Evolutionary conservation across 1,140 invertebrate genomes (phyloP), one percentile per base, ranked within the genome.

Genomic region (Hyles euphorbiae): DNA sequence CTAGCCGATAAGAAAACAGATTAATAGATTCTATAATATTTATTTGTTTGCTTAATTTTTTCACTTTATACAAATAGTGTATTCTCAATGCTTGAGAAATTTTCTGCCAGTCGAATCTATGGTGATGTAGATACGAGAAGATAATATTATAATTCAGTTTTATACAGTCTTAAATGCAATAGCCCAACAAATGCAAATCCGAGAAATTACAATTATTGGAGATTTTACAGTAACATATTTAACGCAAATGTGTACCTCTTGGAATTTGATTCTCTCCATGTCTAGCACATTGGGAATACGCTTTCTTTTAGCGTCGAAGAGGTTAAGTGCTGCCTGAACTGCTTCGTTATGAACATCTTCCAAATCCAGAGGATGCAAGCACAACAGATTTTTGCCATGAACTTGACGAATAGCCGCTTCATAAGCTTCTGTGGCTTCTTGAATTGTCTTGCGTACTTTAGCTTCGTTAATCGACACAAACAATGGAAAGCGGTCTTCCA

Each of bases 391-490:
- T 6, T 54, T 32, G 2, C 54, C 44, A 32, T 56, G 6, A 11
- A 47, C 54, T 9, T 4, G 5, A 3, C 34, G 2, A 11, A 56
- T 5, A 3, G 11, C 32, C 3, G 22, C 45, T 0, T 46, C 45
- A 11, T 56, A 56, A 5, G n/a, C 22, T 5, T 49, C 34, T 47
- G 54, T 54, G 6, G 34, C 45, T 5, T 44, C 12, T 5, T 45
- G 22, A 6, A 45, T 33, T 5, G 53, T n/a, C 2, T 55, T 46
- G 3, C 34, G 11, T 3, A 55, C 34, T 12, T 55, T 54, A 3
- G 34, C 44, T 46, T 55, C 53, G 22, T 60, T 60, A 34, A 49
- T 53, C 53, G 36, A 43, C 34, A 55, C 3, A 9, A 36, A 55
- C 22, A 47, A 34, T n/a, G 52, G 11, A 9, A 60, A 11, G n/a